Conservation (phyloP, 2,113 vertebrate genomes). For the Hemicordylus capensis region DNA sequence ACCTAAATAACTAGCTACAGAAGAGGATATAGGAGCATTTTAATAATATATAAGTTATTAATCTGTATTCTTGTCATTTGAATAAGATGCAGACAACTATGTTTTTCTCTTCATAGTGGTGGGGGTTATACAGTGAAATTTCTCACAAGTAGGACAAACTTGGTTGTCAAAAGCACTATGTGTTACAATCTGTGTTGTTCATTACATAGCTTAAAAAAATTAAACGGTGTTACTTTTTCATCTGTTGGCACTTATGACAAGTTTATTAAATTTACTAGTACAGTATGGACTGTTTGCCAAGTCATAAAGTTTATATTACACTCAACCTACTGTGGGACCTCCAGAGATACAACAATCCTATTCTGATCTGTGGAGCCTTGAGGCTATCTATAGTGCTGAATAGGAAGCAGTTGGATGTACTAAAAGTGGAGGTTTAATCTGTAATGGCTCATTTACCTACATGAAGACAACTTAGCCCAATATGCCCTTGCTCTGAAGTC, state of each 20-base stretch:
- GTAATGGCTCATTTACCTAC: no score
- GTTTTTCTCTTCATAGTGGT: constrained; percentile 40
- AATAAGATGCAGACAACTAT: constrained; percentile 60
- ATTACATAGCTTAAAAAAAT: not conserved
- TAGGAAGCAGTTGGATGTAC: no score
- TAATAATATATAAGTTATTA: constrained; percentile 78
- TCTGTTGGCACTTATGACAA: not conserved
- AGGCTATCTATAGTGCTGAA: not conserved
- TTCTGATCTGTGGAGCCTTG: not conserved
- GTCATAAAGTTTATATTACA: not conserved
- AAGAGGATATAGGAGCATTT: constrained; percentile 71
- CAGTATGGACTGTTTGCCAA: not conserved
- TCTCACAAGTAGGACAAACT: not conserved
- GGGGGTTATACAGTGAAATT: constrained; percentile 28
- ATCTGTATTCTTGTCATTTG: constrained; percentile 67
- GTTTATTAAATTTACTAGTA: not conserved
- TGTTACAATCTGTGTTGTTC: not conserved
- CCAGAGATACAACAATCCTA: not conserved
- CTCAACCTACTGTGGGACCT: not conserved
- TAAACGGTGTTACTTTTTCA: not conserved
- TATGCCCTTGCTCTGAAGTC: no score
- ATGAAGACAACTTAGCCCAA: no score
- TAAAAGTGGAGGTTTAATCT: not conserved
- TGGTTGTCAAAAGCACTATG: constrained; percentile 9
- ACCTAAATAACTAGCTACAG: constrained; percentile 71